Conservation (phyloP, 2,113 vertebrate species). For the Pimephales promelas region DNA sequence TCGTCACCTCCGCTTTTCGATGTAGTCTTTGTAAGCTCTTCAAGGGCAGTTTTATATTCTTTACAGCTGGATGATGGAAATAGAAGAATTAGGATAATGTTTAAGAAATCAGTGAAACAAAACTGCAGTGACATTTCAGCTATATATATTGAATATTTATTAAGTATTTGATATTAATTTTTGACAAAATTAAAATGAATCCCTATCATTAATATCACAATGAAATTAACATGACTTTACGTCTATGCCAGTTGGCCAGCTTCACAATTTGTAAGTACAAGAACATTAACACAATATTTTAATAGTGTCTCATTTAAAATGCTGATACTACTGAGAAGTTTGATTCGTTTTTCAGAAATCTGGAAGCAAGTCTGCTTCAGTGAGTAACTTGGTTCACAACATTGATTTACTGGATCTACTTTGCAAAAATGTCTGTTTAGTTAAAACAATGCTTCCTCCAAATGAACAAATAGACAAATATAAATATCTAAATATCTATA, state of each 20-base stretch:
- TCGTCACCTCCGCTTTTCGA: conserved; percentile 81
- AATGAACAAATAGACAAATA: not conserved
- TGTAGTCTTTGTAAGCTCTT: conserved; percentile 86
- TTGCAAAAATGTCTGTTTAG: not conserved
- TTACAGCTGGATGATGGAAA: conserved; percentile 82
- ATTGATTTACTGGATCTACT: not conserved
- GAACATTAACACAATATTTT: no score
- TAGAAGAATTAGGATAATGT: not conserved
- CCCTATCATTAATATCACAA: no score
- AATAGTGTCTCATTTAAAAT: not conserved
- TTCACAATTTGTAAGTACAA: no score
- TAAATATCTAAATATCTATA: not conserved
- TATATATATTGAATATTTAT: no score
- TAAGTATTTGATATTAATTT: no score
- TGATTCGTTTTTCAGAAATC: not conserved
- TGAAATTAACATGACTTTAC: no score
- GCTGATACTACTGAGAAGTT: not conserved
- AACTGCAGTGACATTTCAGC: no score
- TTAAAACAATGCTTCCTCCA: not conserved
- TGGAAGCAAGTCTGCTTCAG: not conserved
- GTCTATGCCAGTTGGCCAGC: no score
- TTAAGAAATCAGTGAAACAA: not conserved
- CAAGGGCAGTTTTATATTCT: conserved; percentile 94
- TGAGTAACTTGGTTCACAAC: not conserved
- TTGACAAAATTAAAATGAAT: no score